Base-by-base conservation (phyloP, 2,888 invertebrate genomes). In the Parnassius smintheus region DNA sequence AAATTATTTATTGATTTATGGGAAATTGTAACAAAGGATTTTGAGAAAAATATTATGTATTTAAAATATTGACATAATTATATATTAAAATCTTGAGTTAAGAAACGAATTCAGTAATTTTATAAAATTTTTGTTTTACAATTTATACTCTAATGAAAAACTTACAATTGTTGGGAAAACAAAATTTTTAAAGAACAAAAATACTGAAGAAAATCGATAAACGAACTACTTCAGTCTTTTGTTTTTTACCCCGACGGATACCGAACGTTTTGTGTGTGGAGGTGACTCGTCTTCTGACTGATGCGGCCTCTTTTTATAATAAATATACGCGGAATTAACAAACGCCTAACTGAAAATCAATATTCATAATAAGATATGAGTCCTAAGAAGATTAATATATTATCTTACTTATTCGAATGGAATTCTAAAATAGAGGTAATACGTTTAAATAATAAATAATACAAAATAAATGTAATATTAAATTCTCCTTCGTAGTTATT, bases 151-250 rank as follows among this genome's bases (percentile, higher is more conserved):
- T 35, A 35, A 44, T 71, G 69, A 41, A 41, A 12, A 44, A 44
- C 41, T 7, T 41, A 42, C 8, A 44, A 44, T 44, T 44, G 9
- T 44, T 44, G 44, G 44, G 11, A 11, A 44, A 44, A 11, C 3
- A 10, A 11, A 44, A 44, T 11, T 44, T 49, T 13, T n/a, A 35
- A 44, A 51, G 11, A 55, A 61, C 54, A 61, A 61, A 69, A 70
- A 66, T 69, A 69, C 74, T 75, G 76, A 75, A 76, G 76, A 75
- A 76, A 76, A 76, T 75, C 76, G 72, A 61, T 58, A 22, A 55
- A 69, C 71, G 76, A 76, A 74, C 76, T 76, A 76, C 76, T 76
- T 72, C 76, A 75, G 76, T 69, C 71, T 72, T 68, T 62, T 62
- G 64, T 62, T 69, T 68, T 22, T 67, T 63, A 67, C 61, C 68